Conservation (phyloP, 2,797 vertebrate genomes). For the Falco biarmicus region DNA sequence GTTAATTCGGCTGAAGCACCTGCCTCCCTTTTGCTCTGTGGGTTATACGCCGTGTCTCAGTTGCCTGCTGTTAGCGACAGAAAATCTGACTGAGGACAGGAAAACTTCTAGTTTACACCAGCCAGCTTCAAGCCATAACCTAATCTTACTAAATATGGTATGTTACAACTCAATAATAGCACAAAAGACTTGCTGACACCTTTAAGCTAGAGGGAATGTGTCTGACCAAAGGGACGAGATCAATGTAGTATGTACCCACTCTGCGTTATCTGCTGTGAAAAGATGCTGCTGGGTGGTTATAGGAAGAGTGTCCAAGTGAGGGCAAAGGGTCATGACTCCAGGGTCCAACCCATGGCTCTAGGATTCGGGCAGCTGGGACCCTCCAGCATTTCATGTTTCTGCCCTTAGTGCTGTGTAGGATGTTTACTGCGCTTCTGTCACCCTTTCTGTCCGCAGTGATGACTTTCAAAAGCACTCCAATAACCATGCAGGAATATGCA, state of each 20-base stretch:
- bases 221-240: not conserved
- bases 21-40: not conserved
- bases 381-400: not conserved
- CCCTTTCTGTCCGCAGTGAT: not conserved
- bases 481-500: not conserved
- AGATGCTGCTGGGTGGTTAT: not conserved
- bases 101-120: not conserved
- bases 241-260: too few species aligned
- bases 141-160: not conserved
- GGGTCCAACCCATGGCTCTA: not conserved
- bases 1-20: not conserved
- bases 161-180: not conserved
- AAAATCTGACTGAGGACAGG: not conserved
- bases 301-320: not conserved
- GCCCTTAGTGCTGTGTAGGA: not conserved
- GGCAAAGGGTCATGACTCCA: not conserved
- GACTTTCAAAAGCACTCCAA: not conserved
- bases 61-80: not conserved
- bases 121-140: not conserved
- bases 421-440: not conserved
- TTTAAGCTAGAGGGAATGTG: not conserved
- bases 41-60: not conserved
- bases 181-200: not conserved
- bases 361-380: not conserved
- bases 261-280: not conserved